Percentiles rank a stretch among this genome's conserved stretches.
Conservation (phyloP, 2,797 vertebrate species). For the Periparus ater region DNA sequence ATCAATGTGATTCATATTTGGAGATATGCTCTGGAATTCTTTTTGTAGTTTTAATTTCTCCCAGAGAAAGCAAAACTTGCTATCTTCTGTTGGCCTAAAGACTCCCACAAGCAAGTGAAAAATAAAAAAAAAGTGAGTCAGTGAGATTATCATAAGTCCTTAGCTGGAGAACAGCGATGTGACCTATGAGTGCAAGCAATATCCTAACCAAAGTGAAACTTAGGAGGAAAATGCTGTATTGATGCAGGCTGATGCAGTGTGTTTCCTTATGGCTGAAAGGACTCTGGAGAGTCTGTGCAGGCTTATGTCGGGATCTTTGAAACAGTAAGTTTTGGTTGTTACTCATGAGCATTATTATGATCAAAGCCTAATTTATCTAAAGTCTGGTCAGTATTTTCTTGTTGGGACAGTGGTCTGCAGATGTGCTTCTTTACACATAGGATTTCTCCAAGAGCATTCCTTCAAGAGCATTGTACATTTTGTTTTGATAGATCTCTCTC, state of each 20-base stretch:
- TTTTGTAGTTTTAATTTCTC: background rate
- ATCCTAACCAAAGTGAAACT: background rate
- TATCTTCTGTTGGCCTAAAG: background rate
- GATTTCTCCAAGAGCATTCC: background rate
- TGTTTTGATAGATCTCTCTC: background rate
- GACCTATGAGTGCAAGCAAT: background rate
- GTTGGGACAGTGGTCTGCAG: background rate
- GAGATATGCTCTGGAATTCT: background rate
- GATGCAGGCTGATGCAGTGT: accelerated
- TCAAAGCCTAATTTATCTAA: background rate
- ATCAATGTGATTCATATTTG: background rate
- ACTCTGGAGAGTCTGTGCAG: background rate
- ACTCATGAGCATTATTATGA: background rate
- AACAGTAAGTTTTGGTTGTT: background rate
- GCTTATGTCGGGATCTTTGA: background rate
- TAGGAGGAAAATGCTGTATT: background rate
- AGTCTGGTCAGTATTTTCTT: background rate
- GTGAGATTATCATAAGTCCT: background rate
- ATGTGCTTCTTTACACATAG: background rate
- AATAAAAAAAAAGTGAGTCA: background rate
- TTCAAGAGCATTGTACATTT: background rate
- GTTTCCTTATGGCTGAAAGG: background rate
- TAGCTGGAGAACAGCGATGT: background rate
- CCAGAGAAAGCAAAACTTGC: background rate
- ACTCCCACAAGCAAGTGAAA: background rate